These are phyloP conservation scores for Lordiphosa collinella DNA, from an alignment of 1,140 invertebrate genomes.

Conservation along the genomic window DNA sequence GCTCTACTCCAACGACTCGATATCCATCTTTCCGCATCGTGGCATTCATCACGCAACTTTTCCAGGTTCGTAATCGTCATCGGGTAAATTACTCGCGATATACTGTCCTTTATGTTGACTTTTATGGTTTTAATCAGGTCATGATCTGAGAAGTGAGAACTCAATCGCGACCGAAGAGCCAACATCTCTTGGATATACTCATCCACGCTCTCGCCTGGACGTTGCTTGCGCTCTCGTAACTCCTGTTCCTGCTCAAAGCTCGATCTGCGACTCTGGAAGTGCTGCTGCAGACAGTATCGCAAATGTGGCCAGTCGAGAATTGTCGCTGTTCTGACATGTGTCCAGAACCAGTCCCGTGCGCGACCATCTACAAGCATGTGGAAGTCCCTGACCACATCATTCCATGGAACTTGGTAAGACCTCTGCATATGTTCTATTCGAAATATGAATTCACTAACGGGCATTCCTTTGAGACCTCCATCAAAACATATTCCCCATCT, in stretches of 20 bases:
- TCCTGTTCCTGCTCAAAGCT: background rate
- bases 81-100: background rate
- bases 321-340: background rate
- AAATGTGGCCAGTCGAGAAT: no score
- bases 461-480: background rate
- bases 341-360: background rate
- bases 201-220: background rate
- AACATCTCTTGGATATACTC: background rate
- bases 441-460: background rate
- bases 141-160: background rate
- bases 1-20: background rate
- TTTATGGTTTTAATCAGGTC: background rate
- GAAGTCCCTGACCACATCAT: no score
- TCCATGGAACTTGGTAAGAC: no score
- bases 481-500: background rate
- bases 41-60: background rate
- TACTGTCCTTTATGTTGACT: background rate
- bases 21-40: background rate
- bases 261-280: no score
- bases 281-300: no score
- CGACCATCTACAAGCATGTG: no score
- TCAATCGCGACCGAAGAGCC: background rate
- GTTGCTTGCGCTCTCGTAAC: background rate
- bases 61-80: background rate
- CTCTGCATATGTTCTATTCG: no score